Evolutionary conservation across 2,888 invertebrate genomes (phyloP), one percentile per base, ranked within the genome.

Genomic region (Erpobdella octoculata): DNA sequence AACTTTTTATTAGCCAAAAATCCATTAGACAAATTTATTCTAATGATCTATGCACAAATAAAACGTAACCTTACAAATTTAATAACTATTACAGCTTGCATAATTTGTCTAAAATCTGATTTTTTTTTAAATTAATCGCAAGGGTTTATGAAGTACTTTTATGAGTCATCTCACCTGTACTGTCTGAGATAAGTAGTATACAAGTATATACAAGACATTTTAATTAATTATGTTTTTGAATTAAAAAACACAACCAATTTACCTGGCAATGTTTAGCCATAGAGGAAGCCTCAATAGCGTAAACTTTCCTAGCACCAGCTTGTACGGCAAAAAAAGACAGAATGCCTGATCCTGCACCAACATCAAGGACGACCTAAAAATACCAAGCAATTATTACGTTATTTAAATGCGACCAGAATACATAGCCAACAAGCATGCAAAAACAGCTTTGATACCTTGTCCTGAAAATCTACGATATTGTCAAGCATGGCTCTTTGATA

Each of bases 281-380:
- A 36, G 93, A 93, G 81, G 93, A 94, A 0, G 98, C 98, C 85
- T 98, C 98, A n/a, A 98, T 94, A 0, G 97, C 97, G 83, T 97
- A 98, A 0, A 98, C 94, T 83, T 90, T 91, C 75, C 89, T 89
- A 46, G 97, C 97, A 33, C 97, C 97, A 8, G 96, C 95, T 85
- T 98, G 97, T 53, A 91, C 90, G 61, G 97, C 97, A 84, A 98
- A 98, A 85, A 98, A 98, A 0, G 96, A 96, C 70, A 98, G 85
- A 79, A 98, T 98, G 67, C 98, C 98, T 35, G 95, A 96, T 18
- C 98, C 98, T 15, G 97, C 97, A 38, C 97, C 98, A 31, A 98
- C 97, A 85, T 98, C 97, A 79, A 98, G 84, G 15, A 98, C 90
- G 75, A 97, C 88, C 88, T 94, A 72, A 31, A 70, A 65, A 3